A percentile compares a stretch with the other conserved stretches of the same genome.
phyloP scores from a whole-genome alignment of 2,888 invertebrate species.

The Stomorhina lunata region DNA sequence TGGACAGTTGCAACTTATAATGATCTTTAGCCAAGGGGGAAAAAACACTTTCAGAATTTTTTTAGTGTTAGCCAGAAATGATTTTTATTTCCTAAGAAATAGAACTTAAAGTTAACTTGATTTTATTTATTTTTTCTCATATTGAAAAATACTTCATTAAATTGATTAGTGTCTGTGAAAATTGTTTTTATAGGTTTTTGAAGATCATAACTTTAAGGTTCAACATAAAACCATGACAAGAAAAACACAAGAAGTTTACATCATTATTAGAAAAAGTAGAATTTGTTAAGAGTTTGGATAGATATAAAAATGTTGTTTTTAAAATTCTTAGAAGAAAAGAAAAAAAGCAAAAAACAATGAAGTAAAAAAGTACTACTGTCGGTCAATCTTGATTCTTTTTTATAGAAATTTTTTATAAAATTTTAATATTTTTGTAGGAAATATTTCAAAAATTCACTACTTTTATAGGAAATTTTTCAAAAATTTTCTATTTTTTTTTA shows the following conservation, averaged over 20 bases:
- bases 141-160: slow-evolving; percentile 25
- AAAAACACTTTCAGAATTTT: neutral
- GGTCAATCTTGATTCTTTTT: too few relatives aligned
- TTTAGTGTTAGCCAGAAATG: neutral
- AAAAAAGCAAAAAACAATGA: neutral
- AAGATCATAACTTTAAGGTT: neutral
- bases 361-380: too few relatives aligned
- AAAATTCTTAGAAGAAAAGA: slow-evolving; percentile 14
- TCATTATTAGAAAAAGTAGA: neutral
- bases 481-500: too few relatives aligned
- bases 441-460: too few relatives aligned
- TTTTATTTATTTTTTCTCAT: neutral
- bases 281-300: slow-evolving; percentile 13
- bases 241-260: neutral
- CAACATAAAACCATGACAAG: neutral
- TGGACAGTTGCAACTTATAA: neutral
- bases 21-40: neutral
- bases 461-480: too few relatives aligned
- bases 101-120: neutral
- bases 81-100: neutral
- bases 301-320: neutral
- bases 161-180: slow-evolving; percentile 29
- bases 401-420: too few relatives aligned
- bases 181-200: neutral
- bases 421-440: too few relatives aligned